phyloP scores from a whole-genome alignment of 2,113 vertebrate species.

The Dicaeum eximium region DNA sequence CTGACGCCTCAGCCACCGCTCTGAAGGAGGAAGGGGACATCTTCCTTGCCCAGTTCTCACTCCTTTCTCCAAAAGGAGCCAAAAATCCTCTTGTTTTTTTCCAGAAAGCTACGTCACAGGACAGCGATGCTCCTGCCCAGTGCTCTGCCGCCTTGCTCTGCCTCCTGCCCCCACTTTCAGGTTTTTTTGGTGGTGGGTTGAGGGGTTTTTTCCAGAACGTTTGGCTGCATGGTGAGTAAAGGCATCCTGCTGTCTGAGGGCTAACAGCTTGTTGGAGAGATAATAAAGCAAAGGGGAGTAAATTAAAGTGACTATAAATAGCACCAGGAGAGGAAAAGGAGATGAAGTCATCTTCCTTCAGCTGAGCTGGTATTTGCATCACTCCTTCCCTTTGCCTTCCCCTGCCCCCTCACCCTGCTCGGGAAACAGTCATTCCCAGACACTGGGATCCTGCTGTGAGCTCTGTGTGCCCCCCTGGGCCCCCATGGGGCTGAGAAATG shows the following conservation, averaged over 20 bases:
- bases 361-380: conserved; percentile 68
- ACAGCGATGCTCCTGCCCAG: not conserved
- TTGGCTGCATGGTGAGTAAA: conserved; percentile 32
- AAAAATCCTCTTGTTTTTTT: not conserved
- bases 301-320: conserved; percentile 74
- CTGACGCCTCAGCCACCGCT: not conserved
- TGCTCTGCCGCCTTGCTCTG: not conserved
- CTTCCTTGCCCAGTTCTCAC: not conserved
- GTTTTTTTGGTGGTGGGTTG: not conserved
- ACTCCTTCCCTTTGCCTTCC: conserved; percentile 37
- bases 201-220: not conserved
- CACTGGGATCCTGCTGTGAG: not conserved
- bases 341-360: conserved; percentile 74
- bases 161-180: not conserved
- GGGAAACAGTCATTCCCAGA: fast-evolving
- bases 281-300: conserved; percentile 74
- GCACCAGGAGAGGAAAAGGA: conserved; percentile 64
- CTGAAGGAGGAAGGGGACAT: not conserved
- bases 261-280: conserved; percentile 66
- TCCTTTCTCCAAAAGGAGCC: not conserved
- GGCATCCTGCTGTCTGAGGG: conserved; percentile 59
- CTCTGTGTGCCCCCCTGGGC: fast-evolving
- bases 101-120: not conserved
- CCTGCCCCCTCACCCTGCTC: not conserved
- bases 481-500: not conserved